Base-by-base conservation (phyloP, 2,113 vertebrate species). In the Ochotona princeps region DNA sequence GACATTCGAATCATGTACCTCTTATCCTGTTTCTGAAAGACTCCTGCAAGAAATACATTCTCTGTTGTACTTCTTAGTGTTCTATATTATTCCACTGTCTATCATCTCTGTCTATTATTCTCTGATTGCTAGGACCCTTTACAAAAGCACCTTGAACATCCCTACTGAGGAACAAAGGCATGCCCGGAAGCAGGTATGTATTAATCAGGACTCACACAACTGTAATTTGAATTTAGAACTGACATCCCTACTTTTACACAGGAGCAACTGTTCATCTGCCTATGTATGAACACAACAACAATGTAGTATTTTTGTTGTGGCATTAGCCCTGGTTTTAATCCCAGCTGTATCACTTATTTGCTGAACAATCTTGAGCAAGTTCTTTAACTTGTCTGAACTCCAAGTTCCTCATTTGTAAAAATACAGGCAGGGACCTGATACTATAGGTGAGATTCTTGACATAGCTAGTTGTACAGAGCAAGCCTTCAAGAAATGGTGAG, bases 81-180 rank as follows among this genome's bases (percentile, higher is more conserved):
- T 98, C 95, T 98, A 98, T 74, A 97, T 98, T 23, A 96, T 98
- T 47, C 98, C 98, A 5, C 97, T 98, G 23, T 96, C 96, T 7
- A 97, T 98, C 90, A 98, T 98, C 94, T 98, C 98, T 72, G 97
- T 98, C 92, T 98, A 98, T 94, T 98, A 98, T 79, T 98, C 98
- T 94, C 96, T 98, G 87, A 98, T 98, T 0, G 98, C 98, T 83
- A 98, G 95, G 96, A 98, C 98, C 17, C 97, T 98, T 67, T 98
- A 98, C 69, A 98, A 96, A 97, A 98, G 98, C 69, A 98, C 98
- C 23, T 82, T 96, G 95, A 98, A 98, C 95, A 98, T 98, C 97
- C 98, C 98, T 28, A 98, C 98, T 51, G 98, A 98, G 92, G 98
- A 98, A 83, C 97, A 98, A 0, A 93, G 96, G 3, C 98, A 98